Evolutionary conservation across 2,797 vertebrate genomes (phyloP).

Genomic region (Naso thynnoides): DNA sequence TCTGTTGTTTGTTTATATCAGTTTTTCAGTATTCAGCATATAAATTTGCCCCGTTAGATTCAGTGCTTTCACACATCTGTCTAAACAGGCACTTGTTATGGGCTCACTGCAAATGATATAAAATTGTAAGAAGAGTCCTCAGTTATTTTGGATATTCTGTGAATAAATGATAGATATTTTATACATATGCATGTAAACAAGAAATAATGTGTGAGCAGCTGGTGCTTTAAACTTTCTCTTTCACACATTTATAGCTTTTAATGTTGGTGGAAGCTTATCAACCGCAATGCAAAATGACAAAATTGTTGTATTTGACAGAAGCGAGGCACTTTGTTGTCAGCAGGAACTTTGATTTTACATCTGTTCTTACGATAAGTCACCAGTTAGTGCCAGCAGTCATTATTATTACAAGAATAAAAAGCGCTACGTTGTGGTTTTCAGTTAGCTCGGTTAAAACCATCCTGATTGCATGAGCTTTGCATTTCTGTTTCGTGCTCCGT

Average conservation of each 20-base stretch:
- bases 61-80: not conserved
- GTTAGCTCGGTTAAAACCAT: too few relatives aligned
- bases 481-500: too few relatives aligned
- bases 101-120: not conserved
- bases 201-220: not conserved
- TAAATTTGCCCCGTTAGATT: not conserved
- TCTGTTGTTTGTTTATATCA: not conserved
- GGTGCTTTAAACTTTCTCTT: not conserved
- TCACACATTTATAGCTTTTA: not conserved
- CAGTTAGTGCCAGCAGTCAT: not conserved
- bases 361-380: not conserved
- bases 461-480: too few relatives aligned
- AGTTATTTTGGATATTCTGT: not conserved
- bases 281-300: not conserved
- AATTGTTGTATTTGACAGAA: not conserved
- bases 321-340: not conserved
- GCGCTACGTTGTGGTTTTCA: too few relatives aligned
- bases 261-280: not conserved
- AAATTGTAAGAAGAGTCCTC: not conserved
- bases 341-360: conserved; percentile 5
- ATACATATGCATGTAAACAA: not conserved
- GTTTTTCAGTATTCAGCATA: not conserved
- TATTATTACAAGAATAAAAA: conserved; percentile 4
- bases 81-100: not conserved
- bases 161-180: not conserved